Evolutionary conservation across 2,113 vertebrate genomes (phyloP).

Genomic region (Elaphurus davidianus): DNA sequence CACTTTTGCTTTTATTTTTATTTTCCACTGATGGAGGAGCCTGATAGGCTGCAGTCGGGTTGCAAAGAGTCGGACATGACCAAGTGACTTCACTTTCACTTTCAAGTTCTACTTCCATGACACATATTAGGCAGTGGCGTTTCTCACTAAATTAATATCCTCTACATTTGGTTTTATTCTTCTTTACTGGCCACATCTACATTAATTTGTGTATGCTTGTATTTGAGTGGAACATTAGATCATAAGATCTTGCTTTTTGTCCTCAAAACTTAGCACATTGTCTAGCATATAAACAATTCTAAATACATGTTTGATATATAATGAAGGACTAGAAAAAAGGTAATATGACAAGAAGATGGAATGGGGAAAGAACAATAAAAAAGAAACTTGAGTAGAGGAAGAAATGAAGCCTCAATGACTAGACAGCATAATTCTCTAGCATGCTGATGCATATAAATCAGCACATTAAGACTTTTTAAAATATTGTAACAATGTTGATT

Average conservation of each 20-base stretch:
- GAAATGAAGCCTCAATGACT: background rate
- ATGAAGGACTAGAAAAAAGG: background rate
- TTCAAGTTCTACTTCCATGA: background rate
- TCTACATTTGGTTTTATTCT: background rate
- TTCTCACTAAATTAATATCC: background rate
- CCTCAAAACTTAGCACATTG: background rate
- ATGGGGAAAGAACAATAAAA: background rate
- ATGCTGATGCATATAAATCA: background rate
- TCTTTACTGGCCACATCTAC: background rate
- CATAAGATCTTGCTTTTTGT: background rate
- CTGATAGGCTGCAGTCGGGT: background rate
- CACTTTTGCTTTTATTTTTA: background rate
- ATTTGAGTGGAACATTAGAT: background rate
- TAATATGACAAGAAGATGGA: background rate
- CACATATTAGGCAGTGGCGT: background rate
- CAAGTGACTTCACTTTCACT: background rate
- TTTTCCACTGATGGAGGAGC: background rate
- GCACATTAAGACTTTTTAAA: background rate
- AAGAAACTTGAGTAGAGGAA: background rate
- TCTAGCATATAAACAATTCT: background rate
- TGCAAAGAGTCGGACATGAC: background rate
- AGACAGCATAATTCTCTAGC: background rate
- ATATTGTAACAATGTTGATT: background rate
- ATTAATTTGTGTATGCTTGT: background rate
- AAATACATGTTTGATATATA: background rate